A percentile compares a stretch with the other conserved stretches of the same genome.
phyloP scores from a whole-genome alignment of 1,140 invertebrate genomes.

The Drosophila tropicalis region DNA sequence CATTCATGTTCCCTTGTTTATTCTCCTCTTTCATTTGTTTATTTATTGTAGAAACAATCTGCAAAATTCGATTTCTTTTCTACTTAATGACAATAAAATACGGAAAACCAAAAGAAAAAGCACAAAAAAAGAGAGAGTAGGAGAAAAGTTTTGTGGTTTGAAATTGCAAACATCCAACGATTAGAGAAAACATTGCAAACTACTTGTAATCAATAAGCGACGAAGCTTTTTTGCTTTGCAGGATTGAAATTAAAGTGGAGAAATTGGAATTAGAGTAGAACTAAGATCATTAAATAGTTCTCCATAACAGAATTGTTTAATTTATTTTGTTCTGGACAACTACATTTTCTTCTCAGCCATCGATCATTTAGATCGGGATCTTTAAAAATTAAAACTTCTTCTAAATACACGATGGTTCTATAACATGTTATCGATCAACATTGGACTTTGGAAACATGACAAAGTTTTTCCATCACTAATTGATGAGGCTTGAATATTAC shows the following conservation, averaged over 20 bases:
- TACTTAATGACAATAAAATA: conserved; percentile 4
- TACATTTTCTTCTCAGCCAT: no score
- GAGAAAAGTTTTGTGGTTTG: not conserved
- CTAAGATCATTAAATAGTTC: not conserved
- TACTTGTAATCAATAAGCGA: not conserved
- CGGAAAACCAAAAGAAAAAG: not conserved
- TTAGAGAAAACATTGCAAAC: not conserved
- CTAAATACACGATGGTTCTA: no score
- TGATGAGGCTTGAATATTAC: no score
- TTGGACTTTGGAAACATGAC: no score
- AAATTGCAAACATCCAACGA: not conserved
- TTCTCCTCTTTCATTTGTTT: not conserved
- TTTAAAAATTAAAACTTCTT: no score
- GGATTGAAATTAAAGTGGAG: not conserved
- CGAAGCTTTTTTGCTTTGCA: not conserved
- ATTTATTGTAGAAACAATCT: conserved; percentile 3
- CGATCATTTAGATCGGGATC: no score
- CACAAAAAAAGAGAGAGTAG: not conserved
- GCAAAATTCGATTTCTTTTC: conserved; percentile 11
- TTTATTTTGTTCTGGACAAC: no score
- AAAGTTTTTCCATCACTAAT: no score
- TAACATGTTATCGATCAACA: no score
- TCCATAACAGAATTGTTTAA: no score
- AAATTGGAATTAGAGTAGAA: not conserved
- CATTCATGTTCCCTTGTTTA: not conserved